Conservation (phyloP, 2,113 vertebrate genomes). For the Pollachius pollachius region DNA sequence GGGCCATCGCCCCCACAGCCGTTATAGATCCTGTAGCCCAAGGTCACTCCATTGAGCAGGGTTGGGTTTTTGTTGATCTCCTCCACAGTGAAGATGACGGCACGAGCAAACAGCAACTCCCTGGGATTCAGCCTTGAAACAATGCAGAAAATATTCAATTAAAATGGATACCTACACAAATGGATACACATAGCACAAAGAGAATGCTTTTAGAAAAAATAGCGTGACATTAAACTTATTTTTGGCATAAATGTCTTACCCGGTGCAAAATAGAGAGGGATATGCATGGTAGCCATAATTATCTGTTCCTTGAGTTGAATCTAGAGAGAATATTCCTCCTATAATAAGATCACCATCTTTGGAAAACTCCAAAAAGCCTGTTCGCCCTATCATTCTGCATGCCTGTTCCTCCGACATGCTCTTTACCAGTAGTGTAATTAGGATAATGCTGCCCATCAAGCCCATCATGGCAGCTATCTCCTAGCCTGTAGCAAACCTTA, state of each 20-base stretch:
- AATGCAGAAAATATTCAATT: no score
- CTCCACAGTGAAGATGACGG: conserved; percentile 59
- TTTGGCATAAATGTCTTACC: conserved; percentile 30
- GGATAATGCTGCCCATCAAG: conserved; percentile 31
- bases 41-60: conserved; percentile 53
- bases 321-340: conserved; percentile 57
- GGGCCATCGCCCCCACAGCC: conserved; percentile 55
- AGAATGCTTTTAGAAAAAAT: no score
- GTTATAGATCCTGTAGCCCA: conserved; percentile 59
- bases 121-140: conserved; percentile 35
- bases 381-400: conserved; percentile 53
- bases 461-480: conserved; percentile 42
- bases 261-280: conserved; percentile 40
- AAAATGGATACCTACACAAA: no score
- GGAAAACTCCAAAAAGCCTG: conserved; percentile 52
- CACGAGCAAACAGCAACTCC: conserved; percentile 61
- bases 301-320: conserved; percentile 4
- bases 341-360: conserved; percentile 61
- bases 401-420: conserved; percentile 43
- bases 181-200: no score
- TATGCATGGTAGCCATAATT: conserved; percentile 34
- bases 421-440: conserved; percentile 39
- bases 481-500: no score
- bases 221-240: no score
- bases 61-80: conserved; percentile 55